These are phyloP conservation scores for Morone saxatilis DNA, from an alignment of 2,113 vertebrate genomes.

Conservation along the genomic window DNA sequence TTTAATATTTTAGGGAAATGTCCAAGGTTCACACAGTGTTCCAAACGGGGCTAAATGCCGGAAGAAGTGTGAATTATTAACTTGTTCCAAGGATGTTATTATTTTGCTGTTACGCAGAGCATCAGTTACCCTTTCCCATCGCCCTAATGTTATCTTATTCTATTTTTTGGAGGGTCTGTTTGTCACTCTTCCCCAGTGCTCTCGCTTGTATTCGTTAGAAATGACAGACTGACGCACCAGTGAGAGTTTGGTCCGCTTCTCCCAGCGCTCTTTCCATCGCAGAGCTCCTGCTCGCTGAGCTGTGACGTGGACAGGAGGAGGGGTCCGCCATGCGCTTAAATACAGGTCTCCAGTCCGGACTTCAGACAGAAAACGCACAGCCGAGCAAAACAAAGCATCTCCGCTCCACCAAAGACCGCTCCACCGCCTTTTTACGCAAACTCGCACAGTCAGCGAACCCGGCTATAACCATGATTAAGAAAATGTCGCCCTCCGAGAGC, in stretches of 20 bases:
- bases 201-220: slow-evolving; percentile 14
- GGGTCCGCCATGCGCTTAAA: slow-evolving; percentile 47
- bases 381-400: background rate
- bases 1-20: background rate
- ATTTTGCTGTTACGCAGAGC: background rate
- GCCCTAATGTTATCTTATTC: background rate
- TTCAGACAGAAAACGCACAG: slow-evolving; percentile 31
- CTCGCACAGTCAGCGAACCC: background rate
- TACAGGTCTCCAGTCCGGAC: slow-evolving; percentile 9
- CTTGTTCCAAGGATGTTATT: background rate
- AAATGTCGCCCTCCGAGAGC: slow-evolving; percentile 91
- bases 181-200: background rate
- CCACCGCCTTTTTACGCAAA: slow-evolving; percentile 29
- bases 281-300: background rate
- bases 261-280: slow-evolving; percentile 6
- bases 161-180: background rate
- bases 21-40: slow-evolving; percentile 15
- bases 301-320: slow-evolving; percentile 72
- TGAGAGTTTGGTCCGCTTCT: slow-evolving; percentile 45
- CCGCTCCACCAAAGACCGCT: fast-evolving
- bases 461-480: slow-evolving; percentile 92
- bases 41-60: slow-evolving; percentile 18
- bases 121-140: no score
- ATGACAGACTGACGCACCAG: slow-evolving; percentile 64
- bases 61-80: slow-evolving; percentile 43